A percentile compares a stretch with the other conserved stretches of the same genome.
Evolutionary conservation across 2,113 vertebrate species (phyloP).

Genomic region (Vulpes vulpes): DNA sequence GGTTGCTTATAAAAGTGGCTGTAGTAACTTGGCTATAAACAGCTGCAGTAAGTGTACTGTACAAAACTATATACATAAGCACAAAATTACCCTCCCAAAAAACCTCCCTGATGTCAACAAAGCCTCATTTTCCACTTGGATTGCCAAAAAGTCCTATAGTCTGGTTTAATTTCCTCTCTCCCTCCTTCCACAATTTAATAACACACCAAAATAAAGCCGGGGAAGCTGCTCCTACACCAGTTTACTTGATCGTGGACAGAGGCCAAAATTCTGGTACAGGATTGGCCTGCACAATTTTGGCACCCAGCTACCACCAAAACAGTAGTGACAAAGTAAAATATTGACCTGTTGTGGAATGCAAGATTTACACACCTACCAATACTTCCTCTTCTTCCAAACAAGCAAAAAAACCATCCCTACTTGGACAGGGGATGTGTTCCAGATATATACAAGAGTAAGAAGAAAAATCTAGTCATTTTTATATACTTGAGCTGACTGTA

Average conservation of each 20-base stretch:
- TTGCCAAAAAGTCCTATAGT: not conserved
- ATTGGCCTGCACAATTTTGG: not conserved
- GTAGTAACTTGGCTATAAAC: not conserved
- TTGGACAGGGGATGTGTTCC: not conserved
- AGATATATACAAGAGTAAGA: not conserved
- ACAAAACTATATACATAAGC: not conserved
- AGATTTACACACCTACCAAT: not conserved
- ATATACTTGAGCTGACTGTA: not conserved
- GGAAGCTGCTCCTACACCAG: slow-evolving; percentile 61
- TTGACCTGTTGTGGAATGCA: not conserved
- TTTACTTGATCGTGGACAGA: slow-evolving; percentile 68
- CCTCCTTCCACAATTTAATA: not conserved
- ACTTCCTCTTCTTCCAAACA: slow-evolving; percentile 22
- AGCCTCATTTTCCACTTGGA: not conserved
- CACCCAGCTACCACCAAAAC: not conserved
- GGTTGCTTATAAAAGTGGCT: not conserved
- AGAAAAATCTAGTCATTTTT: not conserved
- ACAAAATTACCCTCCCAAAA: not conserved
- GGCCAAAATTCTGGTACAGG: slow-evolving; percentile 75
- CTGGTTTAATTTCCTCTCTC: not conserved
- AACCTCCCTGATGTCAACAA: not conserved
- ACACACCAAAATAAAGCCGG: slow-evolving; percentile 29
- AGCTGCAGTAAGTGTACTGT: slow-evolving; percentile 11
- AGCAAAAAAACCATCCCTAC: not conserved
- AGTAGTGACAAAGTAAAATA: slow-evolving; percentile 33